Evolutionary conservation across 2,888 invertebrate species (phyloP).

Genomic region (Timema cristinae): DNA sequence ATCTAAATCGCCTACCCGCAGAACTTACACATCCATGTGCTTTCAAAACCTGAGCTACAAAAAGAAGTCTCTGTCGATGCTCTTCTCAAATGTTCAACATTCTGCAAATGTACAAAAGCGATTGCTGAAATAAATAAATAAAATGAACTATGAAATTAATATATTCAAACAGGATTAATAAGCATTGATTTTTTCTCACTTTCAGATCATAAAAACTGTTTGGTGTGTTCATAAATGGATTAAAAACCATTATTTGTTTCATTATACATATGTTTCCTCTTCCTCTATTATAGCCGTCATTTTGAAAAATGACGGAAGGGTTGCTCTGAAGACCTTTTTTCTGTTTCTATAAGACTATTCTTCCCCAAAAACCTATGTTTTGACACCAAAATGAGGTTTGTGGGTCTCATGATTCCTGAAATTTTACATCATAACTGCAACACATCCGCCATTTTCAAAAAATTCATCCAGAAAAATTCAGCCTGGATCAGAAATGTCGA

Average conservation of each 20-base stretch:
- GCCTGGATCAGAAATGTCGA: neutral
- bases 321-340: neutral
- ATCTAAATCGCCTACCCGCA: neutral
- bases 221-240: no score
- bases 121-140: neutral
- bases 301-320: neutral
- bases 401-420: neutral
- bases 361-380: neutral
- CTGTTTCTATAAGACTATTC: neutral
- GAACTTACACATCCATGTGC: neutral
- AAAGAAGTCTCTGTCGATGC: neutral
- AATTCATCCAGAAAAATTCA: neutral
- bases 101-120: conserved; percentile 3
- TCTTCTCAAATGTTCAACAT: neutral
- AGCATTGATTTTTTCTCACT: no score
- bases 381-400: neutral
- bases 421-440: neutral
- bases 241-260: no score
- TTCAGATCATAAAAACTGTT: no score
- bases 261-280: no score
- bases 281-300: neutral
- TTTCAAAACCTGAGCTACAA: conserved; percentile 1
- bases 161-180: no score
- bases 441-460: neutral
- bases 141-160: neutral